Percentiles rank a stretch among this genome's conserved stretches.
phyloP scores from a whole-genome alignment of 2,113 vertebrate species.

The Varanus komodoensis region DNA sequence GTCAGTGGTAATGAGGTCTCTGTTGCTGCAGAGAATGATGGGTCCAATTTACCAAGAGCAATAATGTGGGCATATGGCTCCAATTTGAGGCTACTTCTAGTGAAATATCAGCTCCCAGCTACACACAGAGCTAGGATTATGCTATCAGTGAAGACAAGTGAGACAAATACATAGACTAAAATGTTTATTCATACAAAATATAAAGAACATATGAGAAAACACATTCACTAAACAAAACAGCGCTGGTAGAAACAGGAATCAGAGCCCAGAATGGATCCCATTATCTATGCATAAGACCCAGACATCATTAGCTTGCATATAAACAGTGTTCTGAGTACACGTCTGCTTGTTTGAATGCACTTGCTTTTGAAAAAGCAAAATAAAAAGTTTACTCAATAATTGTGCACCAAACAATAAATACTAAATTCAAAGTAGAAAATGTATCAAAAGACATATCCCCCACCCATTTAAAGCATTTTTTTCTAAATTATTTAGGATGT shows the following conservation, averaged over 20 bases:
- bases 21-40: not conserved
- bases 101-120: not conserved
- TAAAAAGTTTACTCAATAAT: not conserved
- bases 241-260: not conserved
- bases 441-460: not conserved
- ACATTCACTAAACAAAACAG: not conserved
- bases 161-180: not conserved
- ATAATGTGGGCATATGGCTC: not conserved
- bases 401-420: not conserved
- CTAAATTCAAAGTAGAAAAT: not conserved
- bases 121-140: not conserved
- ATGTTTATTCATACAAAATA: constrained; percentile 12
- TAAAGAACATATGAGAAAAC: not conserved
- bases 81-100: not conserved
- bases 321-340: not conserved
- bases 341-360: not conserved
- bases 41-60: not conserved
- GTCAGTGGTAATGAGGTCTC: not conserved
- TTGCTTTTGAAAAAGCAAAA: not conserved
- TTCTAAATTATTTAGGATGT: not conserved
- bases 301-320: not conserved
- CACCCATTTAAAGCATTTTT: not conserved
- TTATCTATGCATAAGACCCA: not conserved
- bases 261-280: not conserved
- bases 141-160: not conserved